phyloP scores from a whole-genome alignment of 2,797 vertebrate genomes.

The Lepilemur septentrionalis region DNA sequence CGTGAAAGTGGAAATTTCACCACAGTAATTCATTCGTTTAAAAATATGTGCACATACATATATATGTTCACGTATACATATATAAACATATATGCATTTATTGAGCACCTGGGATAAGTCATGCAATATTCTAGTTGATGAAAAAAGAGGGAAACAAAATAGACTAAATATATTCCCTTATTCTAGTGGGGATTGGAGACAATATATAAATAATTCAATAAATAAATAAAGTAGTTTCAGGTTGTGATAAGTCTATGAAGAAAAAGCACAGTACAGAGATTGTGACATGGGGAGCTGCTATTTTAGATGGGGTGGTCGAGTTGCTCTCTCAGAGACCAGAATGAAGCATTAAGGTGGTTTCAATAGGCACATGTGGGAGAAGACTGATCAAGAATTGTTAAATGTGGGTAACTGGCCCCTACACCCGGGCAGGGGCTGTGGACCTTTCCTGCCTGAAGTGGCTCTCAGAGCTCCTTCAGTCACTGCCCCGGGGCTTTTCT shows the following conservation, averaged over 20 bases:
- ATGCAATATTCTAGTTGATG: not conserved
- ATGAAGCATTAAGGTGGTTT: not conserved
- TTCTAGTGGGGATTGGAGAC: not conserved
- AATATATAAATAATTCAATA: not conserved
- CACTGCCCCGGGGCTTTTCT: accelerated
- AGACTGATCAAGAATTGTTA: not conserved
- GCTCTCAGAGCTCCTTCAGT: not conserved
- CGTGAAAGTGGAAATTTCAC: not conserved
- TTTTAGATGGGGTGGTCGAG: not conserved
- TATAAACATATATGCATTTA: not conserved
- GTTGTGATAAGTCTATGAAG: not conserved
- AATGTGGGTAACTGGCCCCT: not conserved
- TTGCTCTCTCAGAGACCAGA: not conserved
- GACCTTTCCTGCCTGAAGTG: not conserved
- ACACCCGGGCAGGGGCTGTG: too few relatives aligned
- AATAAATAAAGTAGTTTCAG: not conserved
- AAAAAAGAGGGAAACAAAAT: not conserved
- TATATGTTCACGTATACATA: not conserved
- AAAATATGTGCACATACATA: not conserved
- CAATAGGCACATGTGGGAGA: not conserved
- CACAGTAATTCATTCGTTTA: not conserved
- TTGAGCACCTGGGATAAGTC: not conserved
- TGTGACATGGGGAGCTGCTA: not conserved
- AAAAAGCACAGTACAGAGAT: not conserved
- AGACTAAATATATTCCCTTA: not conserved